Conservation (phyloP, 2,888 invertebrate genomes). For the Orthosia cruda region DNA sequence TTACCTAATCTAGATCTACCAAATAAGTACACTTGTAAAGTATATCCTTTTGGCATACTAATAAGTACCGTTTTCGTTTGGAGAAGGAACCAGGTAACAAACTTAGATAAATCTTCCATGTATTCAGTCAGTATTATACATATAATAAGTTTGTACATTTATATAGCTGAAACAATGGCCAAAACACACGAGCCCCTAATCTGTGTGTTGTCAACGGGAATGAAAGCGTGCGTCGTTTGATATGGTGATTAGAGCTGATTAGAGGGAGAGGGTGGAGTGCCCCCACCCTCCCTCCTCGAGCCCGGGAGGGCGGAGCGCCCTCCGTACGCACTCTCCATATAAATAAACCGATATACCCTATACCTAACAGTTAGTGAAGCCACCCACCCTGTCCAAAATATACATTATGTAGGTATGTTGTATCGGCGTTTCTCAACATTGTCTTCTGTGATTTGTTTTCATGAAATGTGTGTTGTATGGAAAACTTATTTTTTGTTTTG, state of each 20-base stretch:
- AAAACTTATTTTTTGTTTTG: neutral
- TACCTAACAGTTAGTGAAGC: conserved; percentile 79
- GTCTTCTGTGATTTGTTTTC: conserved; percentile 57
- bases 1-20: neutral
- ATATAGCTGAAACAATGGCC: conserved; percentile 70
- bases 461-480: neutral
- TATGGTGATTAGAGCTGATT: conserved; percentile 92
- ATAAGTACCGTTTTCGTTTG: neutral
- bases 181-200: conserved; percentile 81
- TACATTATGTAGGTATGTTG: conserved; percentile 71
- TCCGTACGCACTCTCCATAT: conserved; percentile 89
- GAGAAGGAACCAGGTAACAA: neutral
- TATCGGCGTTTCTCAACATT: conserved; percentile 72
- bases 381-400: conserved; percentile 78
- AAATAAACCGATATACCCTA: conserved; percentile 90
- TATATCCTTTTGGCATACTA: neutral
- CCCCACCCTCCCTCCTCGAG: conserved; percentile 53
- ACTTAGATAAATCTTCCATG: conserved; percentile 13
- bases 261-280: conserved; percentile 82
- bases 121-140: conserved; percentile 26
- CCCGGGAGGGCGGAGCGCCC: conserved; percentile 79
- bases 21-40: neutral
- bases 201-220: conserved; percentile 90
- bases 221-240: conserved; percentile 91
- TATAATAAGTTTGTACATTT: conserved; percentile 42